Base-by-base conservation (phyloP, 1,140 invertebrate genomes). In the Chymomyza costata region DNA sequence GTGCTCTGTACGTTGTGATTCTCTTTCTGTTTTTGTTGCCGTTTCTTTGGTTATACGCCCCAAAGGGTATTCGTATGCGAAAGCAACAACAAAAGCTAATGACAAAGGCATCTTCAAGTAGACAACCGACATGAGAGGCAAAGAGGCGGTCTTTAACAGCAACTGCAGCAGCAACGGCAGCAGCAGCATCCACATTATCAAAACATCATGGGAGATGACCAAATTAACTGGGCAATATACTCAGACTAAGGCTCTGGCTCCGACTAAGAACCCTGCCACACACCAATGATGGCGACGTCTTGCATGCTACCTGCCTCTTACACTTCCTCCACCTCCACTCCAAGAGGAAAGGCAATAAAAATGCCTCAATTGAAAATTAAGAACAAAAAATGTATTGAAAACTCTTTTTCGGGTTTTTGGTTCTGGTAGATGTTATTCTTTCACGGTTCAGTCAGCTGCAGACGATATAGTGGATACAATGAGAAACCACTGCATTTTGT, bases 171-270 rank as follows among this genome's bases (percentile, higher is more conserved):
- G 44, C 18, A 17, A 17, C 43, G 37, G 35, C 44, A 31, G 25
- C 52, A 58, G 47, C 44, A 40, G 28, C 51, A 35, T 56, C 70
- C 59, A 60, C 67, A 80, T 80, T 80, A 80, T 80, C 73, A 80
- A 80, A 80, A 80, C 73, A 80, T 80, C 73, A 80, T 80, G 73
- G 73, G 73, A 80, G 73, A 80, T 80, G 73, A 80, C 73, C 73
- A 80, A 80, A 80, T 80, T 80, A 80, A 80, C 73, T 59, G 67
- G 30, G 50, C 40, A 25, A 25, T 3, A 25, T 8, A 25, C 46
- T 34, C 28, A 17, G 48, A 67, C 57, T 40, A 55, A 45, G 53
- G 50, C 18, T 32, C 30, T 2, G 28, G 39, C 10, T 8, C 7
- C 2, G 25, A 45, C 60, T 21, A 38, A 28, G 11, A 16, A 7